These are phyloP conservation scores for Copidosoma aretas DNA, from an alignment of 2,888 invertebrate species.

Conservation along the genomic window DNA sequence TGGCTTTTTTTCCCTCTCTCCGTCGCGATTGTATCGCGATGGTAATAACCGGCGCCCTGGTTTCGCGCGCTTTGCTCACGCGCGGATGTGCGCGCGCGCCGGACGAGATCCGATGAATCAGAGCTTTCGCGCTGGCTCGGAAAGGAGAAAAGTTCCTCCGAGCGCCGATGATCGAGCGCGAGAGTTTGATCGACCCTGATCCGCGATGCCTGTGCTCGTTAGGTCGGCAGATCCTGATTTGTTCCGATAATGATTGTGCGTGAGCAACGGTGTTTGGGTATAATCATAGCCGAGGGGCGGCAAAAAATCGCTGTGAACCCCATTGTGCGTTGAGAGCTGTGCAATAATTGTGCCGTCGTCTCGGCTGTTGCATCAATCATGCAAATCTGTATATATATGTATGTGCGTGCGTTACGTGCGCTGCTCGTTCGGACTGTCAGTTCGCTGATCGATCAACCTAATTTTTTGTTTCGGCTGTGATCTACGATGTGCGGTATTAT, in stretches of 20 bases:
- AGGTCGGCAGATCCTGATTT: constrained; percentile 3
- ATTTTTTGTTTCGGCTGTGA: background rate
- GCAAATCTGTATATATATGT: constrained; percentile 7
- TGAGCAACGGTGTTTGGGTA: background rate
- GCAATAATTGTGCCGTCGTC: background rate
- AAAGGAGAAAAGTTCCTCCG: background rate
- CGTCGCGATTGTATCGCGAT: constrained; percentile 3
- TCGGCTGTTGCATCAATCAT: constrained; percentile 11
- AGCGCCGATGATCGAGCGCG: background rate
- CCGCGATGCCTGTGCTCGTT: background rate
- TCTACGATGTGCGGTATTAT: too few relatives aligned
- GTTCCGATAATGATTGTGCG: constrained; percentile 13
- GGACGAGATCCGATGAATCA: background rate
- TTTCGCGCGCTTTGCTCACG: background rate
- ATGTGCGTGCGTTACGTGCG: background rate
- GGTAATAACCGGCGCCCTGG: constrained; percentile 11
- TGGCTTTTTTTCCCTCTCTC: constrained; percentile 4
- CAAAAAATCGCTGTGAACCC: background rate
- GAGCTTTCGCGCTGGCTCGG: background rate
- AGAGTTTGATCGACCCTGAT: constrained; percentile 22
- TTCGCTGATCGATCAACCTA: constrained; percentile 18
- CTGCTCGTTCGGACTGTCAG: background rate
- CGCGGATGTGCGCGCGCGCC: background rate
- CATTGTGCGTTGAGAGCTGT: constrained; percentile 18
- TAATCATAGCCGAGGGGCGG: background rate